Evolutionary conservation across 2,113 vertebrate genomes (phyloP), one percentile per base, ranked within the genome.

Genomic region (Dolichotis patagonum): DNA sequence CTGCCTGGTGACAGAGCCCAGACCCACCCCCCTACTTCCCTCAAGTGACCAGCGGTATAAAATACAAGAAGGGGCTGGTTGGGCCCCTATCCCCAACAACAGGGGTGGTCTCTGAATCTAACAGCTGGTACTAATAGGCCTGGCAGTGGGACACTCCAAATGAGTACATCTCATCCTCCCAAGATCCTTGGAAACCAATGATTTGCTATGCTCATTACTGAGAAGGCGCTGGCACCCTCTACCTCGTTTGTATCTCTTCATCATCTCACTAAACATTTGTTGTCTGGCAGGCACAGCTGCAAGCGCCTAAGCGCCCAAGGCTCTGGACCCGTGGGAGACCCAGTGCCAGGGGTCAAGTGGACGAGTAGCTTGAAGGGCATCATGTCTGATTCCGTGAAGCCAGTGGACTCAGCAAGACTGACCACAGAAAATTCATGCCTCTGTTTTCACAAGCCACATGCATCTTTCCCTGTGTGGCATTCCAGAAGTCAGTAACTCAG

Each of bases 71-170:
- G 82, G 71, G 35, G 41, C 93, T 95, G 81, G 30, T 52, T 85
- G 84, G 86, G 78, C 62, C 94, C 67, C 80, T 89, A 56, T 94
- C 87, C 63, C 93, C 67, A 26, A 78, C 54, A 67, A 86, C 87
- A 93, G 93, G 85, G 97, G 97, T 96, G 96, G 96, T 98, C 96
- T 84, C 93, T 91, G 83, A 86, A 84, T 93, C 56, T 35, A 7
- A 96, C 97, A 98, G 97, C 97, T 98, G 97, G 95, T 95, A 92
- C 86, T 85, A 97, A 96, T 20, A 60, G 84, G 62, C 82, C 77
- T 96, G 90, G 92, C 96, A 92, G 49, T 38, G 56, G 0, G 10
- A 75, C 49, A 71, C 85, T 90, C 73, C 85, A 92, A 90, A 92
- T 94, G 90, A 97, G 96, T 87, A 97, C 97, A 97, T 93, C 81